A percentile compares a stretch with the other conserved stretches of the same genome.
These are phyloP conservation scores for Euborellia annulipes DNA, from an alignment of 1,140 invertebrate genomes.

Conservation along the genomic window DNA sequence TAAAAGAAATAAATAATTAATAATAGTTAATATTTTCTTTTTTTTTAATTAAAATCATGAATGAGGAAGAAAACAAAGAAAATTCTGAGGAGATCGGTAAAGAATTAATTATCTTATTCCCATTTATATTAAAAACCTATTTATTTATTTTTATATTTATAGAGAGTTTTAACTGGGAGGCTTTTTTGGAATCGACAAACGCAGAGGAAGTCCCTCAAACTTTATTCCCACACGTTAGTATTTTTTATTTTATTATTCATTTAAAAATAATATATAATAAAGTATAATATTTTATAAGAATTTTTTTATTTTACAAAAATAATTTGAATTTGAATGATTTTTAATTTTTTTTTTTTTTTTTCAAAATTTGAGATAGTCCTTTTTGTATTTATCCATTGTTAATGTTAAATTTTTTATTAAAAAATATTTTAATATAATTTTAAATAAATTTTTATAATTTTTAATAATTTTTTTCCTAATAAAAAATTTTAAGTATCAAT, in stretches of 20 bases:
- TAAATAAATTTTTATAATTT: too few relatives aligned
- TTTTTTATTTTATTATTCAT: background rate
- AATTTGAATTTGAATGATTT: background rate
- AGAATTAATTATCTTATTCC: too few relatives aligned
- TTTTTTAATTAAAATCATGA: too few relatives aligned
- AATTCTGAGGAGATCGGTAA: too few relatives aligned
- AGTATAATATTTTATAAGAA: constrained; percentile 1
- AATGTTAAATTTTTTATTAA: constrained; percentile 2
- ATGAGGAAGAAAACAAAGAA: too few relatives aligned
- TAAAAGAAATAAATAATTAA: too few relatives aligned
- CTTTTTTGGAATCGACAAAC: constrained; percentile 30
- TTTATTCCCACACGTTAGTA: constrained; percentile 25
- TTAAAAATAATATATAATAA: background rate
- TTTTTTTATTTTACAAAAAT: background rate
- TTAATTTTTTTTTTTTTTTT: background rate
- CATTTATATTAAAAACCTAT: too few relatives aligned
- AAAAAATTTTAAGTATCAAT: too few relatives aligned
- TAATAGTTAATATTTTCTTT: too few relatives aligned
- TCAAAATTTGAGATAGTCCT: background rate
- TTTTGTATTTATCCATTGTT: background rate
- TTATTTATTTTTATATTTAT: too few relatives aligned
- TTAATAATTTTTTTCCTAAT: too few relatives aligned
- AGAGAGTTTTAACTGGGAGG: constrained; percentile 30
- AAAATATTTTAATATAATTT: too few relatives aligned
- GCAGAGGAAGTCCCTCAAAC: constrained; percentile 29